phyloP scores from a whole-genome alignment of 2,113 vertebrate species.

The Gallinago jamesoni region DNA sequence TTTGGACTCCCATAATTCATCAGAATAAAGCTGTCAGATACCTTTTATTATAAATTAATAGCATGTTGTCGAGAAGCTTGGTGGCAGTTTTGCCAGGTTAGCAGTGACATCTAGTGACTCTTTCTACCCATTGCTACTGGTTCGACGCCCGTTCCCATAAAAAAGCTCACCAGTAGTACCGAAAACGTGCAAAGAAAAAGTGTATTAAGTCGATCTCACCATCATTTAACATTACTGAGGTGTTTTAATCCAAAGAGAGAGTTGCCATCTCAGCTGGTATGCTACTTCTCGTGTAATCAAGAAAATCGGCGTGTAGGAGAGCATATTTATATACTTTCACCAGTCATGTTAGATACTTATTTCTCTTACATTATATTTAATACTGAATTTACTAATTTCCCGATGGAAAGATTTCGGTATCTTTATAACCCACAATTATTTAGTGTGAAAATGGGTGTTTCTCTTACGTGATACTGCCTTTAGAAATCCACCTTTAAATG shows the following conservation, averaged over 20 bases:
- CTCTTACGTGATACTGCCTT: neutral
- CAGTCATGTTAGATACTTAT: neutral
- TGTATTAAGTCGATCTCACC: too few relatives aligned
- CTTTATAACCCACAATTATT: neutral
- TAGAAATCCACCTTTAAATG: neutral
- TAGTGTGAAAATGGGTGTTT: neutral
- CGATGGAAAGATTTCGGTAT: rapidly evolving
- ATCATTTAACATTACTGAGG: neutral
- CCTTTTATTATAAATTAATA: slow-evolving; percentile 82
- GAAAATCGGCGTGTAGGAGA: neutral
- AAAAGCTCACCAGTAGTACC: too few relatives aligned
- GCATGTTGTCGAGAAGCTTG: slow-evolving; percentile 29
- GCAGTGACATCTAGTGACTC: slow-evolving; percentile 79
- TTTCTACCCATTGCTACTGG: neutral
- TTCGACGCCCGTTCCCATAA: neutral
- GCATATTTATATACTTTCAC: neutral
- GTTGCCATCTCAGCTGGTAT: neutral
- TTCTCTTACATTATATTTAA: neutral
- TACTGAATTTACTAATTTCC: neutral
- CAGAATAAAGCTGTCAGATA: slow-evolving; percentile 84
- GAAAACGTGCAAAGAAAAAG: neutral
- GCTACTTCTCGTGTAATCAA: neutral
- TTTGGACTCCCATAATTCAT: slow-evolving; percentile 82
- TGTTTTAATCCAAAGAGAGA: neutral
- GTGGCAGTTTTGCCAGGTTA: slow-evolving; percentile 63